A percentile compares a stretch with the other conserved stretches of the same genome.
Conservation (phyloP, 2,888 invertebrate genomes). For the Diadegma fenestrale region DNA sequence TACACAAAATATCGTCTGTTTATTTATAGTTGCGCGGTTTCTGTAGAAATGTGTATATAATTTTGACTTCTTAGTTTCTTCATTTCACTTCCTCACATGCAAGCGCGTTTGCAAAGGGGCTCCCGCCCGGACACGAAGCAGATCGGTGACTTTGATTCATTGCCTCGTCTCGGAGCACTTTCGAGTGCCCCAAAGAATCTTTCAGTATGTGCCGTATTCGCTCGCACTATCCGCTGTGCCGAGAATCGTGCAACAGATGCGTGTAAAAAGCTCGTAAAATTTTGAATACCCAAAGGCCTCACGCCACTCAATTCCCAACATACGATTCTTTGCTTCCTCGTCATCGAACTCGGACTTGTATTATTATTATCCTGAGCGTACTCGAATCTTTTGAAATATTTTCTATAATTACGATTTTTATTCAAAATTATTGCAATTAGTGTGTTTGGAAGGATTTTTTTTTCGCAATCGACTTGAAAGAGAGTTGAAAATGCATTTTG, state of each 20-base stretch:
- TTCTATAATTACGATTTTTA: slow-evolving; percentile 11
- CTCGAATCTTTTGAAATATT: not conserved
- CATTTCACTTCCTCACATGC: slow-evolving; percentile 34
- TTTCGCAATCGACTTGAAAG: not conserved
- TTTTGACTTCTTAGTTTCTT: slow-evolving; percentile 4
- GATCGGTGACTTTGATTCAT: slow-evolving; percentile 67
- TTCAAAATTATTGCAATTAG: not conserved
- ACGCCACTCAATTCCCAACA: slow-evolving; percentile 50
- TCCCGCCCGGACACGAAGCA: slow-evolving; percentile 53
- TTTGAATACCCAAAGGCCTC: slow-evolving; percentile 65
- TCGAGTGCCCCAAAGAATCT: slow-evolving; percentile 49
- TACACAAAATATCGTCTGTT: not conserved
- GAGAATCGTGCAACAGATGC: slow-evolving; percentile 68
- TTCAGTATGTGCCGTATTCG: slow-evolving; percentile 19
- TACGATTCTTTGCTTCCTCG: slow-evolving; percentile 44
- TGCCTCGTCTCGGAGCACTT: slow-evolving; percentile 51
- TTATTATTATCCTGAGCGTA: slow-evolving; percentile 27
- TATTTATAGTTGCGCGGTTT: not conserved
- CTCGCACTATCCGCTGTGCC: slow-evolving; percentile 34
- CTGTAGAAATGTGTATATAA: not conserved
- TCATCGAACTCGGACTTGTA: slow-evolving; percentile 43
- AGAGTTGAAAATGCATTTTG: not conserved
- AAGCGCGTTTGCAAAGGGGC: slow-evolving; percentile 48
- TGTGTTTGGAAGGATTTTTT: no score
- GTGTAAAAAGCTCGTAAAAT: slow-evolving; percentile 68